Base-by-base conservation (phyloP, 2,113 vertebrate genomes). In the Catagonus wagneri region DNA sequence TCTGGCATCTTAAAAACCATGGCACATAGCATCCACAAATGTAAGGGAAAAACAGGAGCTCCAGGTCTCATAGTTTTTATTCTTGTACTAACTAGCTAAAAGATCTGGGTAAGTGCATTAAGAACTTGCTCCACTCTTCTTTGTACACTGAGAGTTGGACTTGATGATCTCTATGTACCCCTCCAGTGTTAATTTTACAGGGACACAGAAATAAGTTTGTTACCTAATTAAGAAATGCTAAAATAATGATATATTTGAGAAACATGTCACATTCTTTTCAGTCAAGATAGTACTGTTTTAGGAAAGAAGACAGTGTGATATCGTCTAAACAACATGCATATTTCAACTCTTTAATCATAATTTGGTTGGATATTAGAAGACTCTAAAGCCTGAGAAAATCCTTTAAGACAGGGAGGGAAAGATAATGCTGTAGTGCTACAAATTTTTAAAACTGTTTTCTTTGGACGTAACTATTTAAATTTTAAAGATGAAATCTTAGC, bases 401-500 rank as follows among this genome's bases (percentile, higher is more conserved):
- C 9, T 86, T 94, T 32, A 66, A n/a, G n/a, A 79, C 60, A 83
- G 15, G 50, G 14, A 76, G 6, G 34, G 25, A 92, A 94, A 76
- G n/a, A 79, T 52, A 79, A 80, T 15, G 25, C 39, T 80, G 16
- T 7, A n/a, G 27, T 6, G 78, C 19, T 83, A 34, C 44, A 52
- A 54, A 83, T 25, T 79, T 88, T 29, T 11, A 39, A 66, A 92
- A 54, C 2, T 52, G 56, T 39, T 89, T 94, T 83, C n/a, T 72
- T 94, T 87, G 83, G 25, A 22, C 1, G 22, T 61, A 90, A 63
- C 8, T 52, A 92, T 69, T 65, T 76, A 91, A 85, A 76, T 92
- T 91, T 95, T 85, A 76, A 75, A 20, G 29, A 60, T 83, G 74
- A 92, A 93, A 79, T 87, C 58, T 71, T 69, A 92, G 32, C 63